Evolutionary conservation across 2,888 invertebrate genomes (phyloP).

Genomic region (Euplagia quadripunctaria): DNA sequence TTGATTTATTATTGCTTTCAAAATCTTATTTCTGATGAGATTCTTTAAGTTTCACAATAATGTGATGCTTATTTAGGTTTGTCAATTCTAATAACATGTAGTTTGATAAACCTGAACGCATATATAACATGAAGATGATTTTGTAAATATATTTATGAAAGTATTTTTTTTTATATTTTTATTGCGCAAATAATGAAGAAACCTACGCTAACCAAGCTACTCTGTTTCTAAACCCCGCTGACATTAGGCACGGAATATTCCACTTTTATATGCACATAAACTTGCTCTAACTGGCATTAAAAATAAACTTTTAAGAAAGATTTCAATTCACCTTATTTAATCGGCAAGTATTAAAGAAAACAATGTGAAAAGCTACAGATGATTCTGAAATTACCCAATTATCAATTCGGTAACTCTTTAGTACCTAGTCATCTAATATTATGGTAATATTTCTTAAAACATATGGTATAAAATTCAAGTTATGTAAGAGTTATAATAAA

Average conservation of each 20-base stretch:
- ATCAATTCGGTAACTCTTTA: constrained; percentile 5
- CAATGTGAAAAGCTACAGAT: neutral
- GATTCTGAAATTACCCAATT: neutral
- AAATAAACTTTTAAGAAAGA: neutral
- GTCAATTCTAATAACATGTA: neutral
- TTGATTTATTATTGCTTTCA: no score
- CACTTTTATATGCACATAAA: neutral
- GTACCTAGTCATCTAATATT: constrained; percentile 9
- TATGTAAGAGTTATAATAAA: constrained; percentile 51
- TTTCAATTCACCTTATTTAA: neutral
- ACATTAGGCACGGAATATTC: neutral
- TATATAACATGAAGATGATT: neutral
- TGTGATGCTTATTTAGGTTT: no score
- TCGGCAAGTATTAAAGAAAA: neutral
- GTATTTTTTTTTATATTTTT: neutral
- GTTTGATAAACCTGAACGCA: neutral
- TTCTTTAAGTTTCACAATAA: no score
- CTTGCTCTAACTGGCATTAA: neutral
- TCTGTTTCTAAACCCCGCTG: neutral
- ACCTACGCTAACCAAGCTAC: neutral
- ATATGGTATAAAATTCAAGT: constrained; percentile 28
- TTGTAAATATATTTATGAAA: neutral
- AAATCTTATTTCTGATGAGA: no score
- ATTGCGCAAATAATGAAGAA: neutral
- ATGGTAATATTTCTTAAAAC: constrained; percentile 20